Conservation (phyloP, 2,888 invertebrate genomes). For the Drosophila sordidapex region DNA sequence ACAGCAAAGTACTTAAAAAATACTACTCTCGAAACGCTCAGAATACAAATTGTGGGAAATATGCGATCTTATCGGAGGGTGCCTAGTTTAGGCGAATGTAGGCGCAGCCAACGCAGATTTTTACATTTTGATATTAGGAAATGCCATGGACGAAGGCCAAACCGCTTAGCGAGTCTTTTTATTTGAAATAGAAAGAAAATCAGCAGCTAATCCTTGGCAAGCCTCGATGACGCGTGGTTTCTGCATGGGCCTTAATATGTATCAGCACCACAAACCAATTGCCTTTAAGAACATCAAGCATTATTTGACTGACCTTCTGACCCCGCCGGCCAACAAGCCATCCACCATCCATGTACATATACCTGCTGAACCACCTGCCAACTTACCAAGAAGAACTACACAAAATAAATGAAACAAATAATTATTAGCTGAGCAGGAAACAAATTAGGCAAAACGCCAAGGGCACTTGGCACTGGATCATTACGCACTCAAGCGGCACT, state of each 20-base stretch:
- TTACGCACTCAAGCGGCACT: slow-evolving; percentile 65
- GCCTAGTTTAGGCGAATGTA: background rate
- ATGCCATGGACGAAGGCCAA: too few species aligned
- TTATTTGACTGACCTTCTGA: slow-evolving; percentile 29
- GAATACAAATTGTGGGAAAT: background rate
- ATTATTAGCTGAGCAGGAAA: slow-evolving; percentile 19
- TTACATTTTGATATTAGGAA: too few species aligned
- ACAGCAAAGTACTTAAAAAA: background rate
- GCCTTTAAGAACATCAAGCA: slow-evolving; percentile 47
- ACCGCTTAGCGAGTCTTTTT: too few species aligned
- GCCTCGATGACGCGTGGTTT: too few species aligned
- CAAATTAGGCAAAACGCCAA: slow-evolving; percentile 60
- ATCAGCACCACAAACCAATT: slow-evolving; percentile 38
- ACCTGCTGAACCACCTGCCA: slow-evolving; percentile 21
- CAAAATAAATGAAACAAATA: background rate
- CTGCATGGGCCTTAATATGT: slow-evolving; percentile 15
- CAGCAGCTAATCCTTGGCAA: too few species aligned
- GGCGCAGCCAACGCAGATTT: too few species aligned
- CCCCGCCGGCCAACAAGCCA: background rate
- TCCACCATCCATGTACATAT: background rate
- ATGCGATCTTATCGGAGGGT: background rate
- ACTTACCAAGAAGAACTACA: background rate
- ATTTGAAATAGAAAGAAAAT: too few species aligned
- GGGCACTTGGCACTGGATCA: slow-evolving; percentile 51
- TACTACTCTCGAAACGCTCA: background rate